Percentiles rank a stretch among this genome's conserved stretches.
These are phyloP conservation scores for Aporophyla lueneburgensis DNA, from an alignment of 2,888 invertebrate genomes.

Conservation along the genomic window DNA sequence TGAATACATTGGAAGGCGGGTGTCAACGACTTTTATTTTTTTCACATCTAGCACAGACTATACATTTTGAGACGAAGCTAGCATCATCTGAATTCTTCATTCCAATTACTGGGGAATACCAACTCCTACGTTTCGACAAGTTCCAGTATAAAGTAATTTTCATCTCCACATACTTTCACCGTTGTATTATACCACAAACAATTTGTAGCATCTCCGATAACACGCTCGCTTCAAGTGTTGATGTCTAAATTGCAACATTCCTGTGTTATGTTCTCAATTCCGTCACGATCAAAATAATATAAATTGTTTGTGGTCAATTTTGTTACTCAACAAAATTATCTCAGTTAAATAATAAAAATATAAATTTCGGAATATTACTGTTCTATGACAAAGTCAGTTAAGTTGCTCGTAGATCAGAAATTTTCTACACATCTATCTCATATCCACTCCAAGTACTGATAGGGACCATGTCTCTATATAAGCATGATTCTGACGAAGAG, in stretches of 20 bases:
- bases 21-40: no score
- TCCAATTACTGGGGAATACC: background rate
- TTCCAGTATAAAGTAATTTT: conserved; percentile 16
- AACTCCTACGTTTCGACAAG: background rate
- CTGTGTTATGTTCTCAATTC: conserved; percentile 33
- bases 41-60: no score
- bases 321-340: conserved; percentile 11
- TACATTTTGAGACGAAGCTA: background rate
- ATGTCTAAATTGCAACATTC: conserved; percentile 51
- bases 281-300: conserved; percentile 37
- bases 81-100: background rate
- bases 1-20: no score
- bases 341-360: background rate
- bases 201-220: conserved; percentile 44
- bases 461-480: no score
- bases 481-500: no score
- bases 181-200: conserved; percentile 47
- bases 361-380: background rate
- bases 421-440: background rate
- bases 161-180: conserved; percentile 32
- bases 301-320: conserved; percentile 44
- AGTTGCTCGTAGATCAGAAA: background rate
- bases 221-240: conserved; percentile 22
- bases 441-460: no score
- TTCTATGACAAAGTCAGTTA: background rate